Evolutionary conservation across 2,113 vertebrate genomes (phyloP).

Genomic region (Oplegnathus fasciatus): DNA sequence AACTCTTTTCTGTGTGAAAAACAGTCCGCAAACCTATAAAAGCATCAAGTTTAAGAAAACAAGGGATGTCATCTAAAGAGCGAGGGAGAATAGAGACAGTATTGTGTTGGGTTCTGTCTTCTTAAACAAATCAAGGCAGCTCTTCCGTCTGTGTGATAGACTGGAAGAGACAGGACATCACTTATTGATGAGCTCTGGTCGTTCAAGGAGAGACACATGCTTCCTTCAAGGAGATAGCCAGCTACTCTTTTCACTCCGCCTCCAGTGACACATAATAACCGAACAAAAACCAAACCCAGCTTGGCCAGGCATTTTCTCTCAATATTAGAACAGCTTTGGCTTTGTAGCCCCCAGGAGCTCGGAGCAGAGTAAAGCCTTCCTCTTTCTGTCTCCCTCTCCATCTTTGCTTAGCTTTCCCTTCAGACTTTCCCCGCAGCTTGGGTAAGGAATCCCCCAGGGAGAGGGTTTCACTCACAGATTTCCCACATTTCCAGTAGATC

Average conservation of each 20-base stretch:
- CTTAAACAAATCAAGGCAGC: conserved; percentile 67
- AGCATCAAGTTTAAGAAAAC: conserved; percentile 30
- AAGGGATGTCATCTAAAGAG: conserved; percentile 26
- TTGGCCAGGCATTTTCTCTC: conserved; percentile 56
- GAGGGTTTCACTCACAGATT: conserved; percentile 66
- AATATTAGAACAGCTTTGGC: conserved; percentile 69
- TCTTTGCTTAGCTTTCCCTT: conserved; percentile 62
- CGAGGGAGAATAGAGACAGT: conserved; percentile 16
- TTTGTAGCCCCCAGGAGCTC: conserved; percentile 54
- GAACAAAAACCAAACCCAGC: conserved; percentile 45
- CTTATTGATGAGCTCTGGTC: conserved; percentile 79
- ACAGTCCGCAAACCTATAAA: conserved; percentile 21
- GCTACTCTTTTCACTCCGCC: conserved; percentile 41
- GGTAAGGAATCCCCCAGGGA: conserved; percentile 56
- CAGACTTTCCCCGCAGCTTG: conserved; percentile 45
- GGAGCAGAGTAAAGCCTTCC: conserved; percentile 61
- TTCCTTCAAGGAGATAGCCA: conserved; percentile 72
- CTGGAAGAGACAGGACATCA: conserved; percentile 77
- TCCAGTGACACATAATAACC: conserved; percentile 57
- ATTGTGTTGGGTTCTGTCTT: conserved; percentile 44
- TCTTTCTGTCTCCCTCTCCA: conserved; percentile 47
- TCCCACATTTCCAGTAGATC: conserved; percentile 75
- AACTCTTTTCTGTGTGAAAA: conserved; percentile 39
- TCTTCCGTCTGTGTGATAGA: conserved; percentile 69
- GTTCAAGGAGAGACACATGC: conserved; percentile 76